Conservation (phyloP, 2,113 vertebrate genomes). For the Barbus barbus region DNA sequence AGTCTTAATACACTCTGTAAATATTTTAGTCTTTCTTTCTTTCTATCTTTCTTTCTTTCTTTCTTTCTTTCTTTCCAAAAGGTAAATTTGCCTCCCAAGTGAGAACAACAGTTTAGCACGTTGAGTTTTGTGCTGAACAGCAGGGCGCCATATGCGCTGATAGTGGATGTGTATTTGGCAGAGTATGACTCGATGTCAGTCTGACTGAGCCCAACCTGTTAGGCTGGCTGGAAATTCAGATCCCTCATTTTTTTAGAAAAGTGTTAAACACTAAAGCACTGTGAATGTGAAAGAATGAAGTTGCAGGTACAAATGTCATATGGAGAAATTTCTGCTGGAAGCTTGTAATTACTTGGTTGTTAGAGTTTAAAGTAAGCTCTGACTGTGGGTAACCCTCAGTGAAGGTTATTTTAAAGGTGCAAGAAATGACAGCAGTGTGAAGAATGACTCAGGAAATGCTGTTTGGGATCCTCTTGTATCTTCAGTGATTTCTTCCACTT, state of each 20-base stretch:
- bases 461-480: background rate
- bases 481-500: background rate
- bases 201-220: slow-evolving; percentile 7
- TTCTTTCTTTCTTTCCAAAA: background rate
- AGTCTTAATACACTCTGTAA: too few relatives aligned
- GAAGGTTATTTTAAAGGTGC: slow-evolving; percentile 13
- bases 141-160: background rate
- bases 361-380: background rate
- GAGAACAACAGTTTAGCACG: background rate
- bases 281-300: background rate
- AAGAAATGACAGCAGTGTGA: background rate
- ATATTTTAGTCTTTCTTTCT: background rate
- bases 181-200: slow-evolving; percentile 14
- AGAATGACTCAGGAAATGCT: background rate
- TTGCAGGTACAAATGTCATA: background rate
- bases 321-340: background rate
- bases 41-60: background rate
- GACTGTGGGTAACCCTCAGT: background rate
- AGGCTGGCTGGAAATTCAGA: background rate
- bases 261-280: background rate
- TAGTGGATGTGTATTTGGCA: background rate
- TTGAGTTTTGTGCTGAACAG: slow-evolving; percentile 19
- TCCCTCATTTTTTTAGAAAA: background rate
- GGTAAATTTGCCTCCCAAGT: background rate
- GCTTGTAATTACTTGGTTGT: background rate